Percentiles rank a stretch among this genome's conserved stretches.
phyloP scores from a whole-genome alignment of 1,140 invertebrate species.

The Trichoplusia ni region DNA sequence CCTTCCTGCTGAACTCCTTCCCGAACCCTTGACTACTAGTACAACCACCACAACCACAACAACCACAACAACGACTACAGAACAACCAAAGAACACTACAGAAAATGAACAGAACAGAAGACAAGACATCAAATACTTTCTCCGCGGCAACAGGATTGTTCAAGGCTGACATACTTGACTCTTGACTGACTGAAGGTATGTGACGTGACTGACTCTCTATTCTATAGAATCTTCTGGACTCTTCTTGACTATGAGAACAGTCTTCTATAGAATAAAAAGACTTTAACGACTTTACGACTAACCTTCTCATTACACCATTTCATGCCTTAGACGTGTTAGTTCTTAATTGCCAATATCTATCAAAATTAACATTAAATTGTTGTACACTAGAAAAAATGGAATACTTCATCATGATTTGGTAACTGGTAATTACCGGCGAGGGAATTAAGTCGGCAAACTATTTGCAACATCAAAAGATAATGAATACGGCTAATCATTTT shows the following conservation, averaged over 20 bases:
- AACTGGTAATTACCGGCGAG: too few relatives aligned
- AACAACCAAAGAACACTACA: conserved; percentile 41
- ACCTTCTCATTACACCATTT: conserved; percentile 2
- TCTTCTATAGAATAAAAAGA: background rate
- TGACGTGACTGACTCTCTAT: conserved; percentile 46
- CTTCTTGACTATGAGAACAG: background rate
- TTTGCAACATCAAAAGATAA: too few relatives aligned
- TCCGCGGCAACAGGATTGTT: conserved; percentile 76
- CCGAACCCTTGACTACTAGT: conserved; percentile 39
- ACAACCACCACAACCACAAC: conserved; percentile 47
- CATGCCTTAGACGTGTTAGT: too few relatives aligned
- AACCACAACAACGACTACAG: conserved; percentile 47
- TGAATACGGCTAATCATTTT: too few relatives aligned
- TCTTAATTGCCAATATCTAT: too few relatives aligned
- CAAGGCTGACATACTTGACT: conserved; percentile 72
- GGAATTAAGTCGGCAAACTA: too few relatives aligned
- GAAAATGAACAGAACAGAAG: conserved; percentile 58
- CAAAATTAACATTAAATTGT: too few relatives aligned
- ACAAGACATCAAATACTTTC: conserved; percentile 72
- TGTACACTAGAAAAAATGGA: too few relatives aligned
- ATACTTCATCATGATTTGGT: too few relatives aligned
- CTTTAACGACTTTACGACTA: conserved; percentile 15
- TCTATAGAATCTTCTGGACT: conserved; percentile 13
- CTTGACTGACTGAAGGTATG: conserved; percentile 71
- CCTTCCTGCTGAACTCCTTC: conserved; percentile 64